Evolutionary conservation across 2,888 invertebrate genomes (phyloP), one percentile per base, ranked within the genome.

Genomic region (Parascotia fuliginaria): DNA sequence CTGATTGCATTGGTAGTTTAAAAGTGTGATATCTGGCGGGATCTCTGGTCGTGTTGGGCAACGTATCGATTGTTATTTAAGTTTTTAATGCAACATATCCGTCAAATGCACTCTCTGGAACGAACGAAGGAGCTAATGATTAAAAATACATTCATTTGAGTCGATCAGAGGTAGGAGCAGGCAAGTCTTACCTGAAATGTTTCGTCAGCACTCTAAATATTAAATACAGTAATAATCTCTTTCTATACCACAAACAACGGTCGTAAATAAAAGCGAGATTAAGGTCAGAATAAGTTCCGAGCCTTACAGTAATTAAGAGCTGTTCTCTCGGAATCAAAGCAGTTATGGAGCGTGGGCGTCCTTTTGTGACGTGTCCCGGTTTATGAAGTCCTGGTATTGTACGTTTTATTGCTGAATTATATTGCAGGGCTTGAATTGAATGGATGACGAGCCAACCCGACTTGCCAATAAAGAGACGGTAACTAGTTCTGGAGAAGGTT

Each of bases 251-350:
- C 38, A 42, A 39, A 38, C 14, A 41, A 38, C 33, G 40, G 29
- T 57, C 57, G 54, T 63, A 66, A 66, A 65, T 38, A 39, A 48
- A 38, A 28, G 36, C 19, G 50, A 41, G 49, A 56, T 65, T 56
- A 55, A 65, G 60, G 66, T 55, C 51, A 60, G 38, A 46, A 54
- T 47, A 63, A 53, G 57, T 52, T 53, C 45, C 34, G 38, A 53
- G 45, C 32, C 52, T 57, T 50, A n/a, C 45, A 53, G 60, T 55
- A 69, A 69, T 65, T 70, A 60, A 58, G 53, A 58, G 60, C 42
- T 43, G 48, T 51, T 24, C 44, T 56, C 52, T 49, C 48, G 12
- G 51, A 55, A 47, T 42, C 49, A 39, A 47, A 43, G 22, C 32
- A 39, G 42, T 46, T 29, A 53, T 27, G 16, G 22, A 34, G 49